Conservation (phyloP, 2,797 vertebrate species). For the Miichthys miiuy region DNA sequence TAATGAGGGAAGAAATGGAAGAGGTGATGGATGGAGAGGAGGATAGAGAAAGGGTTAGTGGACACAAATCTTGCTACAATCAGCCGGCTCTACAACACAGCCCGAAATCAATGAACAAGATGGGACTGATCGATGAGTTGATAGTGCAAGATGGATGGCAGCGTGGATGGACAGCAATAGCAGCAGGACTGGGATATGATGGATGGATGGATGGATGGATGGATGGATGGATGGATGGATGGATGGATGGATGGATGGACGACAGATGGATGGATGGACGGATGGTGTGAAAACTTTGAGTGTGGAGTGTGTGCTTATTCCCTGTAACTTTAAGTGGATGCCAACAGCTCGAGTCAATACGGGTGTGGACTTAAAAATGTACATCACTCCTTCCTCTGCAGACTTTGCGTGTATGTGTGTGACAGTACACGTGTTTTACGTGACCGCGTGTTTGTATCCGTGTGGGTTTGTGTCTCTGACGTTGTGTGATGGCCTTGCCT, state of each 20-base stretch:
- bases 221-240: constrained; percentile 5
- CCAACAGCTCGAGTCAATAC: constrained; percentile 42
- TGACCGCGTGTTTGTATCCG: constrained; percentile 25
- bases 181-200: constrained; percentile 52
- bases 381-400: constrained; percentile 33
- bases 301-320: constrained; percentile 28
- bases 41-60: constrained; percentile 73
- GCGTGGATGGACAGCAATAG: constrained; percentile 66
- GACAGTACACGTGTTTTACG: constrained; percentile 12
- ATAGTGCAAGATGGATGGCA: constrained; percentile 72
- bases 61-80: constrained; percentile 80
- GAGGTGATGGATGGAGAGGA: constrained; percentile 75
- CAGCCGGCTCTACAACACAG: constrained; percentile 74
- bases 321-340: constrained; percentile 49
- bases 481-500: constrained; percentile 66
- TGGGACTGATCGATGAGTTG: constrained; percentile 80
- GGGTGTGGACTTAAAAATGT: constrained; percentile 54
- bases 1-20: constrained; percentile 75
- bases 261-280: constrained; percentile 8
- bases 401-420: background rate
- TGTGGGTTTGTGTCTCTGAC: constrained; percentile 37
- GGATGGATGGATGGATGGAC: constrained; percentile 20
- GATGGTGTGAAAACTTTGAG: constrained; percentile 22
- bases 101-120: constrained; percentile 82
- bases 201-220: constrained; percentile 55